Percentiles rank a stretch among this genome's conserved stretches.
These are phyloP conservation scores for Porites rus DNA, from an alignment of 92 coral and sea anemone species.

Conservation along the genomic window DNA sequence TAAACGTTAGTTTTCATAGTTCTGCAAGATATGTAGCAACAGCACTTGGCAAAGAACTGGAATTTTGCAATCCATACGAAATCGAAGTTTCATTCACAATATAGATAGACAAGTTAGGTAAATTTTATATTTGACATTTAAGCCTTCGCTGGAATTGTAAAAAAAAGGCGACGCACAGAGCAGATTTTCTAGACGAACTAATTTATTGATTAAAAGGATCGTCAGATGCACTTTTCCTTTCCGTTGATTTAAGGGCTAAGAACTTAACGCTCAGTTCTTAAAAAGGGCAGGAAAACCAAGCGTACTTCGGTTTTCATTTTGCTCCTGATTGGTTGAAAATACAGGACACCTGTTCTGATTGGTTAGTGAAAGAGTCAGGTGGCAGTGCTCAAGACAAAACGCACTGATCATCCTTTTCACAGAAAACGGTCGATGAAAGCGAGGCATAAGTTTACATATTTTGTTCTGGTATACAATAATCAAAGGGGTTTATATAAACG, in stretches of 20 bases:
- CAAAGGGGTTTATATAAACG: not conserved
- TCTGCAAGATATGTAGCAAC: not conserved
- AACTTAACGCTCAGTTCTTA: not conserved
- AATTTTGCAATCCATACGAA: constrained; percentile 13
- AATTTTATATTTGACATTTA: not conserved
- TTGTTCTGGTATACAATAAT: not conserved
- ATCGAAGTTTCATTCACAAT: constrained; percentile 4
- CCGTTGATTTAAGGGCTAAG: not conserved
- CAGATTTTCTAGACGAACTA: no score
- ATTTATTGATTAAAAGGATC: no score
- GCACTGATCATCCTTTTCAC: not conserved
- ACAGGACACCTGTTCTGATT: not conserved
- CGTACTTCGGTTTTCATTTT: not conserved
- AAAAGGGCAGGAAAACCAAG: constrained; percentile 1
- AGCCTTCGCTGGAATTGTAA: not conserved
- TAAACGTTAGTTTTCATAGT: not conserved
- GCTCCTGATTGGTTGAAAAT: not conserved
- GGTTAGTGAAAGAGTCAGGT: not conserved
- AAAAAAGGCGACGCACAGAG: not conserved
- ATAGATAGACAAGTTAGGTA: not conserved
- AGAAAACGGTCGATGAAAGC: not conserved
- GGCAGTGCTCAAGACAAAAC: not conserved
- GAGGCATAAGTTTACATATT: not conserved
- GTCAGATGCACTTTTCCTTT: no score
- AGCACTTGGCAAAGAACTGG: not conserved